phyloP scores from a whole-genome alignment of 2,888 invertebrate species.

The Parthenolecanium corni region DNA sequence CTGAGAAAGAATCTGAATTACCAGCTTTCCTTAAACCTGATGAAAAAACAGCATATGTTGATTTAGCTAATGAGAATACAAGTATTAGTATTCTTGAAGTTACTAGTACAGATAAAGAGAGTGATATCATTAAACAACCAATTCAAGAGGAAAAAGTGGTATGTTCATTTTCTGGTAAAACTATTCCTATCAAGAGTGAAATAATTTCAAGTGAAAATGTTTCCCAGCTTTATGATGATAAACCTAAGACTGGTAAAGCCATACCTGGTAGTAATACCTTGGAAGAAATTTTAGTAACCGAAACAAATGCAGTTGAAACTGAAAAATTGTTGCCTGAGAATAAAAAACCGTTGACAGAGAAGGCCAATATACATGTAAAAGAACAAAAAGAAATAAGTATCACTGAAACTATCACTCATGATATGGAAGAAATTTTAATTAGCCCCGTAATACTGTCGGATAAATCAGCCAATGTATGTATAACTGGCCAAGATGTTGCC shows the following conservation, averaged over 20 bases:
- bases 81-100: conserved; percentile 41
- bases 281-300: conserved; percentile 45
- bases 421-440: conserved; percentile 37
- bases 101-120: conserved; percentile 42
- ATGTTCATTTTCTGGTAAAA: conserved; percentile 32
- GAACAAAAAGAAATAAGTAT: conserved; percentile 38
- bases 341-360: conserved; percentile 36
- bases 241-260: conserved; percentile 11
- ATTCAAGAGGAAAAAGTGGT: background rate
- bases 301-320: conserved; percentile 39
- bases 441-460: background rate
- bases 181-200: conserved; percentile 35
- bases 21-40: conserved; percentile 42
- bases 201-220: conserved; percentile 37
- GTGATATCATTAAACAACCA: conserved; percentile 33
- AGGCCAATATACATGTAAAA: conserved; percentile 37
- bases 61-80: conserved; percentile 34
- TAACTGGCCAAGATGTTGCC: conserved; percentile 18
- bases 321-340: conserved; percentile 38
- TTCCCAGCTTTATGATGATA: conserved; percentile 6
- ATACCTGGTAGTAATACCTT: conserved; percentile 32
- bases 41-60: conserved; percentile 41
- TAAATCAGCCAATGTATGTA: background rate
- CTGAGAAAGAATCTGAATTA: conserved; percentile 45
- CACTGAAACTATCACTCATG: conserved; percentile 38